These are phyloP conservation scores for Chaetura pelagica DNA, from an alignment of 2,113 vertebrate species.

Conservation along the genomic window DNA sequence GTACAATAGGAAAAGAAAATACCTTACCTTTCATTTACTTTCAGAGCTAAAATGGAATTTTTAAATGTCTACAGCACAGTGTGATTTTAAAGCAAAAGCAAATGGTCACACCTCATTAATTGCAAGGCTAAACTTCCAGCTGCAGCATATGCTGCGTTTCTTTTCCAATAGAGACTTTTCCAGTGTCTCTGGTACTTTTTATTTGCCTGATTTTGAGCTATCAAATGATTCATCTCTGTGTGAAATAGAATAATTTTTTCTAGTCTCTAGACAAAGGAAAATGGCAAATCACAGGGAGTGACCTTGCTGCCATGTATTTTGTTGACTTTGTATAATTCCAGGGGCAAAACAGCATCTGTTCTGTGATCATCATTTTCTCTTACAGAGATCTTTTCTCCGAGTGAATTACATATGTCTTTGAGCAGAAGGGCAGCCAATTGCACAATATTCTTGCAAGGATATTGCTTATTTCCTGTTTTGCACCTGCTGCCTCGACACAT, in stretches of 20 bases:
- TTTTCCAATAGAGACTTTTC: neutral
- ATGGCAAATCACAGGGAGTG: slow-evolving; percentile 1
- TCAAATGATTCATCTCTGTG: neutral
- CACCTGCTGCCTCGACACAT: neutral
- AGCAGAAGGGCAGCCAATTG: neutral
- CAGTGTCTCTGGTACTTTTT: neutral
- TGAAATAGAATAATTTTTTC: slow-evolving; percentile 42
- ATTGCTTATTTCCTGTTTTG: neutral
- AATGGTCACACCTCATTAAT: slow-evolving; percentile 32
- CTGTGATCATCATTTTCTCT: neutral
- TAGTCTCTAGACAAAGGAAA: slow-evolving; percentile 4
- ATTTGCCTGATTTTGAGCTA: neutral
- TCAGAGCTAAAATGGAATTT: slow-evolving; percentile 13
- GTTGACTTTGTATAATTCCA: slow-evolving; percentile 18
- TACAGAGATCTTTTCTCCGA: neutral
- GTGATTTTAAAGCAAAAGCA: slow-evolving; percentile 20
- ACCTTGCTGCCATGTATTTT: neutral
- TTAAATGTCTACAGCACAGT: neutral
- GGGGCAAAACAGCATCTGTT: neutral
- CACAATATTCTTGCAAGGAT: neutral
- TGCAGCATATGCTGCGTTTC: neutral
- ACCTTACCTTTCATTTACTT: neutral
- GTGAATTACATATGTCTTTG: neutral
- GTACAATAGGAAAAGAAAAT: neutral
- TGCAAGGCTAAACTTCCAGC: neutral